phyloP scores from a whole-genome alignment of 2,797 vertebrate genomes.

The Phaenicophaeus curvirostris region DNA sequence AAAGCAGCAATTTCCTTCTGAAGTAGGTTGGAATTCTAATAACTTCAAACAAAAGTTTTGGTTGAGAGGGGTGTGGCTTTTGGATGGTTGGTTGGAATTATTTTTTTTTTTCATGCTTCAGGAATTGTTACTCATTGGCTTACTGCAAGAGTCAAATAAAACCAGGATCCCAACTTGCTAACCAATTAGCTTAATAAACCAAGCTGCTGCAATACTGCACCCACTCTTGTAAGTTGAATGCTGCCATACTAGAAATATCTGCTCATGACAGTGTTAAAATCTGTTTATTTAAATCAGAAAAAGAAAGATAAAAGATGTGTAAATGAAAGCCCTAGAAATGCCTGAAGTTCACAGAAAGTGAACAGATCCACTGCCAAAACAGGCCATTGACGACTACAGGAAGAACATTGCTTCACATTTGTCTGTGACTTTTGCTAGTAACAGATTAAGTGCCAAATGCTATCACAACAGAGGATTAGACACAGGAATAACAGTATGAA shows the following conservation, averaged over 20 bases:
- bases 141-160: neutral
- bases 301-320: neutral
- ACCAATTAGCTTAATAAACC: neutral
- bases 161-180: neutral
- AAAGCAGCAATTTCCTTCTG: neutral
- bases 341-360: neutral
- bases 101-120: neutral
- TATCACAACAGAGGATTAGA: neutral
- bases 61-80: neutral
- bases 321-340: neutral
- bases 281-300: neutral
- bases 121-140: neutral
- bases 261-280: neutral
- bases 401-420: neutral
- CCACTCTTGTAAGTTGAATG: neutral
- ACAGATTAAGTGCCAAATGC: neutral
- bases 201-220: neutral
- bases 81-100: neutral
- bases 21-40: neutral
- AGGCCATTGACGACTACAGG: neutral
- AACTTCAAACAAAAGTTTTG: neutral
- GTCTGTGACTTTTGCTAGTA: neutral
- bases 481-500: neutral
- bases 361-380: neutral
- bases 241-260: neutral